Evolutionary conservation across 2,888 invertebrate species (phyloP), one percentile per base, ranked within the genome.

Genomic region (Cantharis lateralis): DNA sequence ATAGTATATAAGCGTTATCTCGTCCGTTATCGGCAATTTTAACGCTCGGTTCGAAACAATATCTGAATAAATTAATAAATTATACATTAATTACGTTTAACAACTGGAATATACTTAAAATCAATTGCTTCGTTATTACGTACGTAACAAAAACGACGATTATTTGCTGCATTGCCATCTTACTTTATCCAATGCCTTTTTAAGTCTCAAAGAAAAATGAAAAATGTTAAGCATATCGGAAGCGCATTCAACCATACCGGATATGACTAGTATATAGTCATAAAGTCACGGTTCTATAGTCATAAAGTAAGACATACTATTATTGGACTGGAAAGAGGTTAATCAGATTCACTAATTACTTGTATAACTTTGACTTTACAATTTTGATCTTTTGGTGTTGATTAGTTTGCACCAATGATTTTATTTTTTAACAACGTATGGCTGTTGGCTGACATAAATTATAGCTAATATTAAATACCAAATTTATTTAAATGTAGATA

Each of bases 21-120:
- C 83, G 86, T 82, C 88, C 87, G 88, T 88, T 88, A 88, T 88
- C 88, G 87, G 86, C 85, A 85, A 88, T 87, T 87, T 87, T 86
- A 87, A 87, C 87, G 86, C 86, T 86, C 84, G 84, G 87, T 84
- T 87, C 87, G 87, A 87, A 87, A 87, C 87, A 87, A 87, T 88
- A 88, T 87, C 87, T 84, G 88, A 87, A 88, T 88, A 88, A 87
- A 88, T 88, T 87, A 88, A 88, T 88, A 88, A 88, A 88, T 88
- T 88, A 88, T 84, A 84, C 87, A 88, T 88, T 88, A 88, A 88
- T 88, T 88, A 87, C 86, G 81, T 80, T 86, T 84, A 84, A 87
- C 87, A 87, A 87, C 87, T 87, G 87, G 87, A 87, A 87, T 86
- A 86, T 86, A 87, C 87, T 85, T 84, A 84, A 87, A 86, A 87